A percentile compares a stretch with the other conserved stretches of the same genome.
These are phyloP conservation scores for Dysmachus trigonus DNA, from an alignment of 2,888 invertebrate species.

Conservation along the genomic window DNA sequence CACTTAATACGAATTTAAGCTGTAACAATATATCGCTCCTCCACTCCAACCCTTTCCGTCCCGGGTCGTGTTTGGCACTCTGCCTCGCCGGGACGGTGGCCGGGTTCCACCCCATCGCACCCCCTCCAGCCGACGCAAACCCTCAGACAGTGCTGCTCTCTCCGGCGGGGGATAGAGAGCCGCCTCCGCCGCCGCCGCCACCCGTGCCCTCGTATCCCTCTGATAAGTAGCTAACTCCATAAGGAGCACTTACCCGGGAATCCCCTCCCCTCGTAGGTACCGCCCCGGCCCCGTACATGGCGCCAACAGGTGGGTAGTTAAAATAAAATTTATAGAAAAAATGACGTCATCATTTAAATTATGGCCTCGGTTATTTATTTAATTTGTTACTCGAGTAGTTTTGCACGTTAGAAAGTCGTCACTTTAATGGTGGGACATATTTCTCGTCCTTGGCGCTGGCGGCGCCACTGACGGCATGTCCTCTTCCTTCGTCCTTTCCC, in stretches of 20 bases:
- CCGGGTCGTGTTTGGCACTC: not conserved
- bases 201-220: slow-evolving; percentile 4
- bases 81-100: not conserved
- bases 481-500: not conserved
- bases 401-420: slow-evolving; percentile 47
- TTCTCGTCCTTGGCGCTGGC: not conserved
- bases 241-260: slow-evolving; percentile 21
- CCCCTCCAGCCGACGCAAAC: not conserved
- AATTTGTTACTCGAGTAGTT: slow-evolving; percentile 47
- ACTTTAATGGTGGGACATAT: slow-evolving; percentile 42
- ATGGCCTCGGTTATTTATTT: slow-evolving; percentile 46
- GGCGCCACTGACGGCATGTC: not conserved
- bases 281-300: not conserved
- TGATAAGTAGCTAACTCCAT: slow-evolving; percentile 29
- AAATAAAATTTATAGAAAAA: slow-evolving; percentile 47
- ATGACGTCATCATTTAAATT: slow-evolving; percentile 47
- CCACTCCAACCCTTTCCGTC: slow-evolving; percentile 19
- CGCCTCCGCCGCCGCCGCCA: too few relatives aligned
- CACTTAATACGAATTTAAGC: slow-evolving; percentile 47
- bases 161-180: not conserved
- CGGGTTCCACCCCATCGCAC: not conserved
- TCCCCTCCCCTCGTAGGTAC: not conserved
- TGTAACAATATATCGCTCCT: slow-evolving; percentile 45
- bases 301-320: slow-evolving; percentile 46
- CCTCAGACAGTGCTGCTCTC: slow-evolving; percentile 22